Percentiles rank a stretch among this genome's conserved stretches.
Conservation (phyloP, 2,113 vertebrate species). For the Eira barbara region DNA sequence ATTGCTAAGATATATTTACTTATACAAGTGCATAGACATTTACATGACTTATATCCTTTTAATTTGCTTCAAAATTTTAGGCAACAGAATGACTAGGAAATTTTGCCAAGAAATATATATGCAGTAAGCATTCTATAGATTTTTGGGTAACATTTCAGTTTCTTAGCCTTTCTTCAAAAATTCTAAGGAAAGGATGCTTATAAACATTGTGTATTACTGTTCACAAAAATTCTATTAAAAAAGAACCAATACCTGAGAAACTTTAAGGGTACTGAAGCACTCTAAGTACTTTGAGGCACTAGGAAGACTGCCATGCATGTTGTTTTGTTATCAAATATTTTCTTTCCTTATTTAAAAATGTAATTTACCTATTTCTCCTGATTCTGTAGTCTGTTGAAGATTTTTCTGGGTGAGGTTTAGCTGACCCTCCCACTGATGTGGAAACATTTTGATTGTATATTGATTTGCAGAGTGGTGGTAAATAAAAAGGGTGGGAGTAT, state of each 20-base stretch:
- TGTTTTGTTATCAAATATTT: background rate
- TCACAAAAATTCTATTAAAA: slow-evolving; percentile 46
- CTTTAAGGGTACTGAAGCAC: background rate
- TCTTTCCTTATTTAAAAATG: slow-evolving; percentile 21
- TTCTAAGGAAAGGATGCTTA: slow-evolving; percentile 26
- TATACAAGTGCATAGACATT: background rate
- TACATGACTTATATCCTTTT: slow-evolving; percentile 6
- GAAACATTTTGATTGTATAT: background rate
- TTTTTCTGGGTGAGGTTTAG: background rate
- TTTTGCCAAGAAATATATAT: slow-evolving; percentile 16
- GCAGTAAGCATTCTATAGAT: background rate
- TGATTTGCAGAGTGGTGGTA: background rate
- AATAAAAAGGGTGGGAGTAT: background rate
- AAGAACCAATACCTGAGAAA: background rate
- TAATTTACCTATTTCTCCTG: background rate
- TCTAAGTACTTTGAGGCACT: background rate
- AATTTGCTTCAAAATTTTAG: slow-evolving; percentile 35
- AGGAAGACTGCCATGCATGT: background rate
- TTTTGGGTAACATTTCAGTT: slow-evolving; percentile 13
- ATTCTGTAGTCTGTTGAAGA: background rate
- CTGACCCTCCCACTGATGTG: background rate
- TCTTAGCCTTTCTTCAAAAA: slow-evolving; percentile 44
- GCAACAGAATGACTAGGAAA: slow-evolving; percentile 13
- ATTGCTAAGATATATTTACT: background rate
- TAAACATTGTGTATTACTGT: slow-evolving; percentile 9